Evolutionary conservation across 2,113 vertebrate genomes (phyloP), one percentile per base, ranked within the genome.

Genomic region (Hymenochirus boettgeri): DNA sequence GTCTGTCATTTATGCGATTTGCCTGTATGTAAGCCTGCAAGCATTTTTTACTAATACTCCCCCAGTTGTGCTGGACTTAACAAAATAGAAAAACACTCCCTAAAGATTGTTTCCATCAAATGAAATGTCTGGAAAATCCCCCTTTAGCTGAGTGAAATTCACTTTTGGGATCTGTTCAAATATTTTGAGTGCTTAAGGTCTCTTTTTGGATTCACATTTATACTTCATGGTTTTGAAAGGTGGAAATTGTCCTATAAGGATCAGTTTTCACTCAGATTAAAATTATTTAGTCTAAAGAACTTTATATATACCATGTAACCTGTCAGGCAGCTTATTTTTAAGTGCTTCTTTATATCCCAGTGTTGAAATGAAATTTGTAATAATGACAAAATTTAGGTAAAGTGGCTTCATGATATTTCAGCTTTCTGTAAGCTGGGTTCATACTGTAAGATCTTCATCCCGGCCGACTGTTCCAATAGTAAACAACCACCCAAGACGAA

Each of bases 31-130:
- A 54, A 63, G 76, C 50, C 70, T 71, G 31, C 18, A 73, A 66
- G 60, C 50, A 70, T 75, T 79, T 65, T 69, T 79, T 47, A 62
- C 48, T 63, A 53, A 24, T 69, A 53, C 0, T 0, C 57, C 57
- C 0, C 2, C 39, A 74, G 72, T 74, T 74, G 70, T 72, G 62
- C 61, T 75, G 73, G 73, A 61, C 37, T 0, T 0, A 5, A 6
- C 71, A 70, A 74, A 67, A 4, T n/a, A 61, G 61, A 60, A 21
- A 13, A 47, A 37, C 4, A 27, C n/a, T 71, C 70, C 27, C n/a
- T 3, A 10, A 31, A 42, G 54, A 17, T 22, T 45, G 13, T 33
- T 73, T 74, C 71, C 70, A 65, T 51, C 51, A 71, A 51, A 42
- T 25, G 35, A 65, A 74, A 72, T 37, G 58, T 46, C 59, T 54